Evolutionary conservation across 2,888 invertebrate genomes (phyloP).

Genomic region (Caenorhabditis panamensis): DNA sequence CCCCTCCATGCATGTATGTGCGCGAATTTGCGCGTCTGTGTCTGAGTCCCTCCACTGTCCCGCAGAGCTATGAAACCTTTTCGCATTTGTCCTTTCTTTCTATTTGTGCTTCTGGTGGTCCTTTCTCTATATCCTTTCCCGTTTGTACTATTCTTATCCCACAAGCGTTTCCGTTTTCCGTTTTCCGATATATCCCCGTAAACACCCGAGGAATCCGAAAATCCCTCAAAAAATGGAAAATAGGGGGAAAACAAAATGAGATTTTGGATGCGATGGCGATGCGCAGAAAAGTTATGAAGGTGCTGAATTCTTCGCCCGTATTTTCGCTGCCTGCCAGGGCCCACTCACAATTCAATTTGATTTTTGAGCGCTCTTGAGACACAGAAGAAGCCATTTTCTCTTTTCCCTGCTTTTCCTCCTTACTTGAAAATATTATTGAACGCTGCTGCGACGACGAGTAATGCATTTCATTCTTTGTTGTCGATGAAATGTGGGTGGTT

Average conservation of each 20-base stretch:
- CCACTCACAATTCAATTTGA: conserved; percentile 36
- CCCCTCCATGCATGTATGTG: background rate
- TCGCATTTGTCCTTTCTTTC: conserved; percentile 52
- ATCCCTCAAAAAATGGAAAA: background rate
- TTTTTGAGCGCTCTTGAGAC: conserved; percentile 39
- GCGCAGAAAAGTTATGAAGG: conserved; percentile 38
- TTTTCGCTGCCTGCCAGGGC: background rate
- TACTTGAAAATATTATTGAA: conserved; percentile 41
- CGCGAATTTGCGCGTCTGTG: background rate
- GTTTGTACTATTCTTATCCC: conserved; percentile 30
- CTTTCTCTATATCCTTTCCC: conserved; percentile 25
- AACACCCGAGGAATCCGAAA: background rate
- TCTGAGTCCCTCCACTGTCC: conserved; percentile 10
- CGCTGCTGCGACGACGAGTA: too few species aligned
- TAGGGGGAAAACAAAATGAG: conserved; percentile 42
- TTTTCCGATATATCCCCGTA: background rate
- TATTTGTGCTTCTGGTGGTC: conserved; percentile 32
- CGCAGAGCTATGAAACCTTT: conserved; percentile 46
- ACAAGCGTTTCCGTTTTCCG: conserved; percentile 4
- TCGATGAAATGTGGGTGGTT: too few species aligned
- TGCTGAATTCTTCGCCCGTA: background rate
- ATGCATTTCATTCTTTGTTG: conserved; percentile 4
- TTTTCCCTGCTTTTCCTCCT: background rate
- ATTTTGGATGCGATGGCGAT: conserved; percentile 17
- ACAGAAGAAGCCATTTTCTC: conserved; percentile 33